These are phyloP conservation scores for Agriopis aurantiaria DNA, from an alignment of 2,888 invertebrate genomes.

Conservation along the genomic window DNA sequence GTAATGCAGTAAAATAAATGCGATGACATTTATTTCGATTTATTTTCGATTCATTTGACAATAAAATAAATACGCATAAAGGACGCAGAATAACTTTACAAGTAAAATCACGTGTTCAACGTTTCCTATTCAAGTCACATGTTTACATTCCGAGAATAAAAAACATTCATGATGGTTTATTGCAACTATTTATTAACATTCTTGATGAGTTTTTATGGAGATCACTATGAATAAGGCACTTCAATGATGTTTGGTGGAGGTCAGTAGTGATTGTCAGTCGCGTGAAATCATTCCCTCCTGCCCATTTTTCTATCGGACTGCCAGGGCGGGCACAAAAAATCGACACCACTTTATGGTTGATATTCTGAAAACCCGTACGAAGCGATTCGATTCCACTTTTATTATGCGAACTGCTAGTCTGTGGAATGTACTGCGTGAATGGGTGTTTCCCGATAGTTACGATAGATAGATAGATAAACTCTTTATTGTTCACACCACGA, in stretches of 20 bases:
- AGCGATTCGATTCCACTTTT: no score
- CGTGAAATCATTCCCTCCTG: no score
- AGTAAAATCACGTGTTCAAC: constrained; percentile 4
- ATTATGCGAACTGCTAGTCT: no score
- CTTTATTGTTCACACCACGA: no score
- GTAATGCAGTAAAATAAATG: not conserved
- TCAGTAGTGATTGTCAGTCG: not conserved
- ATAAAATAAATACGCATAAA: constrained; percentile 2
- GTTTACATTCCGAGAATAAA: constrained; percentile 11
- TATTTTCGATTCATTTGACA: not conserved
- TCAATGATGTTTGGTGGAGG: constrained; percentile 13
- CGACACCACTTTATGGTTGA: no score
- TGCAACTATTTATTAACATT: constrained; percentile 3
- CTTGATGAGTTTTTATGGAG: not conserved
- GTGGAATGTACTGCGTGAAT: no score
- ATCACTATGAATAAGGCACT: not conserved
- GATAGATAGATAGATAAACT: no score
- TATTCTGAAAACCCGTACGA: no score
- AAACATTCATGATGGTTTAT: not conserved
- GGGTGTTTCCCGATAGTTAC: no score
- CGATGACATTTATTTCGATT: no score
- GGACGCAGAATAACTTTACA: constrained; percentile 12
- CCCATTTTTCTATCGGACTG: no score
- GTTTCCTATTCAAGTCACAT: constrained; percentile 18
- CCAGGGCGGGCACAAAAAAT: no score